Evolutionary conservation across 2,797 vertebrate genomes (phyloP).

Genomic region (Carduelis carduelis): DNA sequence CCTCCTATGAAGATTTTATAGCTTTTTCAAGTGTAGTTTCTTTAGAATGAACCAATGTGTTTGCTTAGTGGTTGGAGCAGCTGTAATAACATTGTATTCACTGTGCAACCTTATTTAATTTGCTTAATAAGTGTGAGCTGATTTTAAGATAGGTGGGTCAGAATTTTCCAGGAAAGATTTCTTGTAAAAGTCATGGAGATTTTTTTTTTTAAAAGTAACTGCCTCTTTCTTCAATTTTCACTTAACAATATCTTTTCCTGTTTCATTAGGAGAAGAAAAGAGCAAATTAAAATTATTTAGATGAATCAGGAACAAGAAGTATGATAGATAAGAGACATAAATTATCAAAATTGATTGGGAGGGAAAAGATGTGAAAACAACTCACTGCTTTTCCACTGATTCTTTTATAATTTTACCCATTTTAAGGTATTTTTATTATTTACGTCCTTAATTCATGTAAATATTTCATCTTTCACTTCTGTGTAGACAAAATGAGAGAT

Average conservation of each 20-base stretch:
- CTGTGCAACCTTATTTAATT: neutral
- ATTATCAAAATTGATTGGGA: neutral
- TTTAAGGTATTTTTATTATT: neutral
- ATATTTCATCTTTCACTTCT: neutral
- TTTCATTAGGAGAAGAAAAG: neutral
- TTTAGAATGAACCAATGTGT: conserved; percentile 24
- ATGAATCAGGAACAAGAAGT: neutral
- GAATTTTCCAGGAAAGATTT: neutral
- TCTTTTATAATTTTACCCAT: neutral
- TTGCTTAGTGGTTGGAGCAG: neutral
- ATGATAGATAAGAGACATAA: neutral
- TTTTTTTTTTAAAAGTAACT: neutral
- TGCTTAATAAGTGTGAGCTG: neutral
- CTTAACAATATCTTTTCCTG: neutral
- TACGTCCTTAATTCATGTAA: neutral
- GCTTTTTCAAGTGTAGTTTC: neutral
- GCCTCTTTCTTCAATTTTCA: neutral
- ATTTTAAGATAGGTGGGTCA: neutral
- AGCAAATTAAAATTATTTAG: neutral
- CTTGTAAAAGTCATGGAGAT: neutral
- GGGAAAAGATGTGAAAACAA: neutral
- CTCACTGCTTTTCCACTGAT: neutral
- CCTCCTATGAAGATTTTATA: neutral
- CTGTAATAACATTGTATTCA: conserved; percentile 22
- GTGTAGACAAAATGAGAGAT: neutral